These are phyloP conservation scores for Aphaenogaster floridana DNA, from an alignment of 1,140 invertebrate genomes.

Conservation along the genomic window DNA sequence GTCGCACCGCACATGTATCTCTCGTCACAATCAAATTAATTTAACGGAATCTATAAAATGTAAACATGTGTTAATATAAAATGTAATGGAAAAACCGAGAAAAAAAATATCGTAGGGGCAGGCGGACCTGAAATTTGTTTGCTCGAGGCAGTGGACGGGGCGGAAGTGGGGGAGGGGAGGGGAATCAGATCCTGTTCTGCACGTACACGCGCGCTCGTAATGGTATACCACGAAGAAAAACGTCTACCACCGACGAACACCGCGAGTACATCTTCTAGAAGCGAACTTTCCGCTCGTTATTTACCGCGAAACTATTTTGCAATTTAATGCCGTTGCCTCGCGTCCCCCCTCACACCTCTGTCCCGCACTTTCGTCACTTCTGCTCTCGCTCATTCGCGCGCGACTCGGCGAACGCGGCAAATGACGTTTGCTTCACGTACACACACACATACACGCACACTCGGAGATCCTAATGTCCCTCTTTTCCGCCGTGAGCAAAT, in stretches of 20 bases:
- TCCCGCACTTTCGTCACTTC: slow-evolving; percentile 31
- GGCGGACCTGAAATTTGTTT: slow-evolving; percentile 50
- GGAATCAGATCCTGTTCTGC: background rate
- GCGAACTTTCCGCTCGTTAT: slow-evolving; percentile 78
- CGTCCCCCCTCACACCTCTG: background rate
- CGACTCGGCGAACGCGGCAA: slow-evolving; percentile 27
- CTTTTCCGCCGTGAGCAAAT: slow-evolving; percentile 19
- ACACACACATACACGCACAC: background rate
- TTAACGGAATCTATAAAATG: slow-evolving; percentile 38
- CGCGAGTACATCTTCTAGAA: slow-evolving; percentile 65
- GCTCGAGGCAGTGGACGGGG: background rate
- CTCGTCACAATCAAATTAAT: slow-evolving; percentile 43
- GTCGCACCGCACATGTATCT: background rate
- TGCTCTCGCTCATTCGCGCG: slow-evolving; percentile 1
- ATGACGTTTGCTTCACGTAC: slow-evolving; percentile 45
- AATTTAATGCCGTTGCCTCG: slow-evolving; percentile 72
- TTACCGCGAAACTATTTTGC: slow-evolving; percentile 81
- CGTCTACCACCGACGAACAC: slow-evolving; percentile 48
- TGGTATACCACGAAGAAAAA: slow-evolving; percentile 56
- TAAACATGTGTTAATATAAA: slow-evolving; percentile 12
- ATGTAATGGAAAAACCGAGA: slow-evolving; percentile 35
- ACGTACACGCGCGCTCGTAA: background rate
- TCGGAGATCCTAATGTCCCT: background rate
- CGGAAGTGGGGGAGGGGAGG: too few relatives aligned
- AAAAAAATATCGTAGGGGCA: slow-evolving; percentile 30